These are phyloP conservation scores for Crocodylus rhombifer DNA, from an alignment of 2,797 vertebrate species.

Conservation along the genomic window DNA sequence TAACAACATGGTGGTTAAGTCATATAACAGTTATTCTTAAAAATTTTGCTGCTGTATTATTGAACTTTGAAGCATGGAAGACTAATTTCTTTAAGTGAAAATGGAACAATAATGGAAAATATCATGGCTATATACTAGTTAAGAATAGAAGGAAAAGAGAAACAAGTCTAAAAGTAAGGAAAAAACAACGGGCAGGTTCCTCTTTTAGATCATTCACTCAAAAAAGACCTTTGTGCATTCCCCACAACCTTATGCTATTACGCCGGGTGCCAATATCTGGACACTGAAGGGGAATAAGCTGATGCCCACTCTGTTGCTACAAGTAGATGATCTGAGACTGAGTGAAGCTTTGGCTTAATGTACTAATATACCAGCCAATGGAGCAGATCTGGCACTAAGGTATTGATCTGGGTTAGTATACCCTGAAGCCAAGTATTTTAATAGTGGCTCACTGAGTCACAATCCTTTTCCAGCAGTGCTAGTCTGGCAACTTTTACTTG, in stretches of 20 bases:
- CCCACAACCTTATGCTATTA: neutral
- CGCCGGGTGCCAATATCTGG: neutral
- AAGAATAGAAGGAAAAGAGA: neutral
- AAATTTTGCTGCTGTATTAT: neutral
- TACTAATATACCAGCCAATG: neutral
- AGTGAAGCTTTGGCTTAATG: neutral
- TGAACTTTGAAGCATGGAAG: neutral
- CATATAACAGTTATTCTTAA: neutral
- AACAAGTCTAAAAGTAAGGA: neutral
- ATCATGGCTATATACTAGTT: neutral
- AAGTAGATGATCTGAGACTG: neutral
- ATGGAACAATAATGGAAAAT: neutral
- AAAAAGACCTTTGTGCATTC: neutral
- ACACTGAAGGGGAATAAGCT: neutral
- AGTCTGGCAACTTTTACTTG: too few relatives aligned
- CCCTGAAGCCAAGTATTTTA: too few relatives aligned
- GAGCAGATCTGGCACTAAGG: neutral
- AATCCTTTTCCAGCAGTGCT: too few relatives aligned
- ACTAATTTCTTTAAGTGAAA: neutral
- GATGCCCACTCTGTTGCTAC: neutral
- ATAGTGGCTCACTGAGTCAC: too few relatives aligned
- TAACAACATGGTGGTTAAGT: neutral
- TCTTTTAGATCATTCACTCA: neutral
- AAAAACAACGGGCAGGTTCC: neutral
- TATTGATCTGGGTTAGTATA: too few relatives aligned